Base-by-base conservation (phyloP, 2,797 vertebrate genomes). In the Myotis myotis region DNA sequence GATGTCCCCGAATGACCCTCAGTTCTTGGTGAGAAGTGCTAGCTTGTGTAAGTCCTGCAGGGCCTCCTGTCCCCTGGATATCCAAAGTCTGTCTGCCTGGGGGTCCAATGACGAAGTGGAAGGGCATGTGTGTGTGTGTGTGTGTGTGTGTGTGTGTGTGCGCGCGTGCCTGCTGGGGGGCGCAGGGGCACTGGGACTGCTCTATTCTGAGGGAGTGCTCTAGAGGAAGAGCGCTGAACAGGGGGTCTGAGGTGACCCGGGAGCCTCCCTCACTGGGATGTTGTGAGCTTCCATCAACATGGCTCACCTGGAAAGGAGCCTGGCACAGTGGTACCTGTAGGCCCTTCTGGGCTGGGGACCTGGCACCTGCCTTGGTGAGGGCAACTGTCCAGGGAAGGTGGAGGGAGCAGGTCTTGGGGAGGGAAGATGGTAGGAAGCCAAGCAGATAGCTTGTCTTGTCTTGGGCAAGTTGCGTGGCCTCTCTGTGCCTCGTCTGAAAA, bases 1-100 rank as follows among this genome's bases (percentile, higher is more conserved):
- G 66, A 76, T 4, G 72, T 96, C 84, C 96, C 90, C 47, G 76
- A 75, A 96, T 86, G 93, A 95, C 85, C 93, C 87, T 94, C 57
- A 1, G 82, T 89, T 91, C 87, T 95, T 89, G 86, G 74, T 79
- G 85, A 95, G 94, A 96, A 90, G 92, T 90, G 28, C 82, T 87
- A 81, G 94, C 57, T 93, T 82, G 28, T 84, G 10, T 80, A 68
- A 89, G 62, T 11, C 38, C 79, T 28, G 82, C 92, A 75, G 86
- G 79, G 76, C 41, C 12, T 23, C 1, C 4, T 16, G 70, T 13
- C n/a, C 62, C 30, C n/a, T 10, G 16, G 72, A 91, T 49, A n/a
- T 44, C 20, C 33, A 57, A 33, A 92, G 57, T 28, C n/a, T 74
- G 75, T 60, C 47, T 80, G 11, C 79, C 28, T 76, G 80, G 89